A percentile compares a stretch with the other conserved stretches of the same genome.
Conservation (phyloP, 2,888 invertebrate genomes). For the Epirrhoe tristata region DNA sequence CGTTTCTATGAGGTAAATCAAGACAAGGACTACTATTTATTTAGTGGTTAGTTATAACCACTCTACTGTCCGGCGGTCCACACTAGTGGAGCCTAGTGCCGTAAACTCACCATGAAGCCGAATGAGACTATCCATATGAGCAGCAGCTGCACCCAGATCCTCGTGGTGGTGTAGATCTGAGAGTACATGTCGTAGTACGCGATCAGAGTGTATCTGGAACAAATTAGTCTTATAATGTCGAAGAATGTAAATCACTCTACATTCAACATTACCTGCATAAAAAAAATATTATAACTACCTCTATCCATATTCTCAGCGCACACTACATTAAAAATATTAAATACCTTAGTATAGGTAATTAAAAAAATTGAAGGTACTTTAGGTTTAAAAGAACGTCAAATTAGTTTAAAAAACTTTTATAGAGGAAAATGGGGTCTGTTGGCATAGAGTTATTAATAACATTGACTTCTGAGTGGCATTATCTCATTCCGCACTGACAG, state of each 20-base stretch:
- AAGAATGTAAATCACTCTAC: too few relatives aligned
- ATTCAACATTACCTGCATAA: too few relatives aligned
- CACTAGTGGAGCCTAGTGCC: neutral
- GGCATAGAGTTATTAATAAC: neutral
- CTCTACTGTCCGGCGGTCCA: too few relatives aligned
- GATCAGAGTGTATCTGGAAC: conserved; percentile 92
- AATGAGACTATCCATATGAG: conserved; percentile 93
- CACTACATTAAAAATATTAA: too few relatives aligned
- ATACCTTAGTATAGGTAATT: too few relatives aligned
- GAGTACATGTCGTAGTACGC: conserved; percentile 92
- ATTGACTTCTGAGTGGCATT: neutral
- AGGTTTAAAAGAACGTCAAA: too few relatives aligned
- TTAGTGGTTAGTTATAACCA: too few relatives aligned
- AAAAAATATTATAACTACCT: too few relatives aligned
- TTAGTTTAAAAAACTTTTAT: neutral
- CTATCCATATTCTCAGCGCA: too few relatives aligned
- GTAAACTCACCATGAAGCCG: conserved; percentile 86
- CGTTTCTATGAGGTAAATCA: too few relatives aligned
- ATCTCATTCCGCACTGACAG: neutral
- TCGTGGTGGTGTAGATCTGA: conserved; percentile 89
- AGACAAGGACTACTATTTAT: too few relatives aligned
- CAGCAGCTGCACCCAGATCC: conserved; percentile 91
- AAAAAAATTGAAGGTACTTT: too few relatives aligned
- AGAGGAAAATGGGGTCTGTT: neutral
- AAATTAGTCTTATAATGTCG: conserved; percentile 32